Evolutionary conservation across 2,888 invertebrate species (phyloP), one percentile per base, ranked within the genome.

Genomic region (Antheraea yamamai): DNA sequence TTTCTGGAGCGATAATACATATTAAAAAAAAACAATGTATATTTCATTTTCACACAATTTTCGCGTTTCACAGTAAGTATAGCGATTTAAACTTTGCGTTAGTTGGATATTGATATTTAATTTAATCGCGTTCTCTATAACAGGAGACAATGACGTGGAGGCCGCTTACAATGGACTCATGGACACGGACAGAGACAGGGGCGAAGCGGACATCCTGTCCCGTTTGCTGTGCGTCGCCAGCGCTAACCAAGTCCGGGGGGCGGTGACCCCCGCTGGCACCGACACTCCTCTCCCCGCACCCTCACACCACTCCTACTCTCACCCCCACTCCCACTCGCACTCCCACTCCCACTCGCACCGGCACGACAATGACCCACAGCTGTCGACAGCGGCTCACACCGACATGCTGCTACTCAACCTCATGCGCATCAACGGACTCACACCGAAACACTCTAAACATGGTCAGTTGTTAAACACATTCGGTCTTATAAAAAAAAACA

Each of bases 101-200:
- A 2, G 30, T 30, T 61, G 10, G 30, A 10, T 30, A 30, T 4
- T 66, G 20, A 77, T 76, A 64, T 73, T 73, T 77, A 82, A 78
- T 77, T 77, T 79, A 81, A 77, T 77, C 66, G 18, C 75, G 55
- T 47, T 73, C 52, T 74, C 73, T 26, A n/a, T 77, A 51, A 51
- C 87, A 94, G 94, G 94, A 16, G 94, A 94, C 82, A 93, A 94
- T 82, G 94, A 94, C 85, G 89, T 94, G 55, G 94, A 94, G 74
- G 90, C 88, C 14, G 88, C 87, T 0, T 82, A 85, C 78, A 86
- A 85, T 20, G 64, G 26, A 30, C 26, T 30, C 16, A 26, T 16
- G 64, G 64, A 30, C 2, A 30, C 64, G 30, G 64, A 66, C 1
- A 26, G 64, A 16, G 64, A 66, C 6, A 26, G 64, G 64, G 64